Percentiles rank a stretch among this genome's conserved stretches.
Conservation (phyloP, 1,140 invertebrate genomes). For the Campodea augens region DNA sequence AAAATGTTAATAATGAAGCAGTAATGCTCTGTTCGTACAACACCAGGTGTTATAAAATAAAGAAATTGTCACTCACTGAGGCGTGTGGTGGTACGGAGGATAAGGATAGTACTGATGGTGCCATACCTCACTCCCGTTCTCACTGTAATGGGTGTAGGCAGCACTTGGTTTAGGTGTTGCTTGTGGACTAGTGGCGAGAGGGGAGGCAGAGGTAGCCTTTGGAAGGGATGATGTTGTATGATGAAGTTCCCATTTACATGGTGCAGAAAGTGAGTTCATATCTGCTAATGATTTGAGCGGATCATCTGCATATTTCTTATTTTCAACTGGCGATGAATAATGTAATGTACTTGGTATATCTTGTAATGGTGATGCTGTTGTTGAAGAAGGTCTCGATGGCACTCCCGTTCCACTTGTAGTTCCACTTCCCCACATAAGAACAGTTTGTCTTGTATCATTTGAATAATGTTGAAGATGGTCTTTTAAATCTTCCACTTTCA, state of each 20-base stretch:
- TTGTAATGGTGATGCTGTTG: constrained; percentile 23
- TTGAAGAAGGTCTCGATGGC: constrained; percentile 25
- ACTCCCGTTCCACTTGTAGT: constrained; percentile 16
- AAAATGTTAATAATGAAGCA: constrained; percentile 15
- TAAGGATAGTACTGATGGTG: constrained; percentile 40
- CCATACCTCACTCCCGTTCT: constrained; percentile 32
- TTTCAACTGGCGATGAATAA: background rate
- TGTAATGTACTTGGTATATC: background rate
- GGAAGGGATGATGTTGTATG: constrained; percentile 19
- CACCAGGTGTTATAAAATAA: too few relatives aligned
- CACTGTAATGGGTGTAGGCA: constrained; percentile 4
- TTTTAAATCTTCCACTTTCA: background rate
- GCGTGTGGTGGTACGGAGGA: constrained; percentile 31
- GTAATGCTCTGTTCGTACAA: too few relatives aligned
- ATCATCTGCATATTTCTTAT: constrained; percentile 20
- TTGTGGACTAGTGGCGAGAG: constrained; percentile 10
- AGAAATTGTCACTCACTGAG: constrained; percentile 1
- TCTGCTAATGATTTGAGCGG: constrained; percentile 37
- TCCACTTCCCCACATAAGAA: constrained; percentile 59
- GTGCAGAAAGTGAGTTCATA: constrained; percentile 28
- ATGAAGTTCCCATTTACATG: background rate
- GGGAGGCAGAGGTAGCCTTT: constrained; percentile 13
- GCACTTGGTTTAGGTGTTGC: constrained; percentile 1
- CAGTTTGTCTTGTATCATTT: constrained; percentile 47
- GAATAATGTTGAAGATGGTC: constrained; percentile 7